Evolutionary conservation across 2,888 invertebrate species (phyloP).

Genomic region (Lasiommata megera): DNA sequence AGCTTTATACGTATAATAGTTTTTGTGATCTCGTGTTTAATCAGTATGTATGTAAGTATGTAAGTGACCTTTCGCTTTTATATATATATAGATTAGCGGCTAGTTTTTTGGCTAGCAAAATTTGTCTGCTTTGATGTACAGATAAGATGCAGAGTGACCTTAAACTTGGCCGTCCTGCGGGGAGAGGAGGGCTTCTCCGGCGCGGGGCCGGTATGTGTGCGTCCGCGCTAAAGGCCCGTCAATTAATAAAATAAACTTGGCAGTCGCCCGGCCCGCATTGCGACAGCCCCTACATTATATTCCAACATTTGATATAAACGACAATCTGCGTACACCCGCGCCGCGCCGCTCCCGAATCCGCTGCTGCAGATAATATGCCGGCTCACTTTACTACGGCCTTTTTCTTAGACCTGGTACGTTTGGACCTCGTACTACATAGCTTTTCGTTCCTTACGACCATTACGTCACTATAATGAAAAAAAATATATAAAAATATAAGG

Average conservation of each 20-base stretch:
- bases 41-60: too few relatives aligned
- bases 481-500: too few relatives aligned
- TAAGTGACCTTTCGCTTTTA: too few relatives aligned
- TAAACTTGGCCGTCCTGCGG: background rate
- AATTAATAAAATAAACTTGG: slow-evolving; percentile 36
- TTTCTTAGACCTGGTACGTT: too few relatives aligned
- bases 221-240: slow-evolving; percentile 21
- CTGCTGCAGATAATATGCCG: background rate
- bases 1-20: too few relatives aligned
- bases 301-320: slow-evolving; percentile 29
- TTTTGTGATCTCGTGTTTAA: too few relatives aligned
- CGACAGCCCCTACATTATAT: slow-evolving; percentile 31
- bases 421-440: too few relatives aligned
- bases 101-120: too few relatives aligned
- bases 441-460: too few relatives aligned
- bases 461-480: too few relatives aligned
- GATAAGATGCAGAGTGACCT: slow-evolving; percentile 1
- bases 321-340: slow-evolving; percentile 6
- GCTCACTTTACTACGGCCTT: too few relatives aligned
- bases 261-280: slow-evolving; percentile 34
- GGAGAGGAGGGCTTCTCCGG: background rate
- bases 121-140: background rate
- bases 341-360: background rate
- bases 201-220: background rate
- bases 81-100: too few relatives aligned